Evolutionary conservation across 2,888 invertebrate genomes (phyloP).

Genomic region (Lasioglossum zephyrum): DNA sequence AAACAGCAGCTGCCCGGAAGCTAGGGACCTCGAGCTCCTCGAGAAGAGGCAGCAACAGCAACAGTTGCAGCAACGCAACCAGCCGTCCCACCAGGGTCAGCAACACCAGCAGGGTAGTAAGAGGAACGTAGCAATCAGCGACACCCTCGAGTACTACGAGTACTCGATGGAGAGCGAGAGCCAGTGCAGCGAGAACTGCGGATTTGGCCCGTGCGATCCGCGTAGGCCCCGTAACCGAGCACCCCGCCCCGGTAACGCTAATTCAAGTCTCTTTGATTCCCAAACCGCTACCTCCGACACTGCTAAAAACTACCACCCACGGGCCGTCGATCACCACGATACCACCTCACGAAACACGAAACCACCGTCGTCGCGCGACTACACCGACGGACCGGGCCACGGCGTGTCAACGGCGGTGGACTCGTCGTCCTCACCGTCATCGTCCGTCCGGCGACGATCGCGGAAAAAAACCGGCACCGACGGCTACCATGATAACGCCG

Average conservation of each 20-base stretch:
- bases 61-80: conserved; percentile 63
- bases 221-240: conserved; percentile 84
- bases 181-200: conserved; percentile 84
- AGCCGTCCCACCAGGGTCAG: conserved; percentile 66
- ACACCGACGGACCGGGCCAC: conserved; percentile 38
- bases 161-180: conserved; percentile 84
- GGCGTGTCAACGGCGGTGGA: conserved; percentile 41
- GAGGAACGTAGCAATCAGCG: conserved; percentile 84
- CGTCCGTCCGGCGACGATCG: conserved; percentile 68
- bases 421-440: conserved; percentile 65
- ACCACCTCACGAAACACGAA: conserved; percentile 75
- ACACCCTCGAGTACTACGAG: conserved; percentile 84
- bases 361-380: conserved; percentile 67
- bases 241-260: conserved; percentile 84
- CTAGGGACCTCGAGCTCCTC: conserved; percentile 75
- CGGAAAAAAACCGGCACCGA: conserved; percentile 68
- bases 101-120: conserved; percentile 81
- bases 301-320: conserved; percentile 83
- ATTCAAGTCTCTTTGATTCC: conserved; percentile 85
- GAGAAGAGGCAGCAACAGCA: conserved; percentile 80
- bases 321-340: conserved; percentile 80
- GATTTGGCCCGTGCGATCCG: conserved; percentile 84
- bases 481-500: conserved; percentile 45
- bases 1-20: conserved; percentile 82
- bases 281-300: conserved; percentile 84